A percentile compares a stretch with the other conserved stretches of the same genome.
These are phyloP conservation scores for Triplophysa dalaica DNA, from an alignment of 2,113 vertebrate species.

Conservation along the genomic window DNA sequence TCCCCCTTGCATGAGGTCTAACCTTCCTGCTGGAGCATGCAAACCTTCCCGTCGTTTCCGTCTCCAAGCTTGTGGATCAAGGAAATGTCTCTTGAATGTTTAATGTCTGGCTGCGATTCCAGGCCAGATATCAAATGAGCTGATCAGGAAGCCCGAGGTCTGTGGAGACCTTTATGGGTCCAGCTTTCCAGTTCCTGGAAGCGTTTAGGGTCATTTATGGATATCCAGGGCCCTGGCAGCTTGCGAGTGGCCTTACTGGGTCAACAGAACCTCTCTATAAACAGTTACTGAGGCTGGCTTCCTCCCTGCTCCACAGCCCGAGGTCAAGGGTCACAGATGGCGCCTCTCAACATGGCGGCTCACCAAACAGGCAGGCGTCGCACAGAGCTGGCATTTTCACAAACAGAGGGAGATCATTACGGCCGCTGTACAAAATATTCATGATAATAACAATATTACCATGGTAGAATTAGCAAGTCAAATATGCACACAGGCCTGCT, in stretches of 20 bases:
- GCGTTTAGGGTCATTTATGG: conserved; percentile 52
- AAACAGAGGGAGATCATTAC: conserved; percentile 59
- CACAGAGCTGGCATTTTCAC: conserved; percentile 44
- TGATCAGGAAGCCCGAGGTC: conserved; percentile 43
- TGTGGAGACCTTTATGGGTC: conserved; percentile 31
- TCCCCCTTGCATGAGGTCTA: conserved; percentile 14
- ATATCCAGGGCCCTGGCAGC: conserved; percentile 51
- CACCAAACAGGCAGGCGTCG: conserved; percentile 33
- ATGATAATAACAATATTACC: conserved; percentile 55
- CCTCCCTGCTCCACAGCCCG: conserved; percentile 42
- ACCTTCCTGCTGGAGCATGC: not conserved
- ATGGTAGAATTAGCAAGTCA: conserved; percentile 85
- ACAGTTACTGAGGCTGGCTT: conserved; percentile 39
- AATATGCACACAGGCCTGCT: conserved; percentile 82
- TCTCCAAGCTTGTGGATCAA: conserved; percentile 19
- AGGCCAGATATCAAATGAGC: conserved; percentile 45
- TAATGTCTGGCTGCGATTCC: conserved; percentile 35
- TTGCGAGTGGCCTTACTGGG: conserved; percentile 43
- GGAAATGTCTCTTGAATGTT: conserved; percentile 50
- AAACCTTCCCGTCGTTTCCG: conserved; percentile 11
- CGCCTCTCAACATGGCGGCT: conserved; percentile 44
- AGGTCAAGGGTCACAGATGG: conserved; percentile 58
- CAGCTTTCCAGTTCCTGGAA: conserved; percentile 39
- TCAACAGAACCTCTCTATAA: conserved; percentile 51
- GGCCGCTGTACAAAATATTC: conserved; percentile 73